Evolutionary conservation across 2,113 vertebrate species (phyloP), one percentile per base, ranked within the genome.

Genomic region (Danio rerio): DNA sequence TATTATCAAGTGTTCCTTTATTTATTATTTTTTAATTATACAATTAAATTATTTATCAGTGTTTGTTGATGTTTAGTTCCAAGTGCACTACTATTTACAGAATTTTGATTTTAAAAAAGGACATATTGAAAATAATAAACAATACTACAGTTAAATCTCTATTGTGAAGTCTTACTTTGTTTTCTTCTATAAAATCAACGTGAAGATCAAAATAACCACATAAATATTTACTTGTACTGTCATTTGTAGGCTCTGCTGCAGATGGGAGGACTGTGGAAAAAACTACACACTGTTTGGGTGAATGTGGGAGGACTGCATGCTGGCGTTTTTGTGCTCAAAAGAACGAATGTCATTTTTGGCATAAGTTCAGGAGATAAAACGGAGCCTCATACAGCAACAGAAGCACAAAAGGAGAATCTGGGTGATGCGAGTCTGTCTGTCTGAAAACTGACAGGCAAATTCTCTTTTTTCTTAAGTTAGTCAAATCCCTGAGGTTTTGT

Each of bases 301-400:
- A 99, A 99, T 1, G 95, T 99, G 0, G 98, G 98, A 0, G 98
- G 98, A 1, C 95, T 99, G 52, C 97, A 98, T 2, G 97, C 98
- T 6, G 97, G 96, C 0, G 97, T 99, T 16, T 99, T 96, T 43
- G 95, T 99, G 52, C 95, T 99, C 84, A 94, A 92, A 86, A 94
- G 98, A 79, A 97, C 96, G 15, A 49, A 20, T 4, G 82, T 79
- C 0, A n/a, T 85, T 83, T 94, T 92, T 87, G 92, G 92, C 40
- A 87, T 90, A 85, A 91, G 90, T 80, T 90, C 91, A 15, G 94
- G 95, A 77, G 91, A 90, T 2, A 84, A 91, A 8, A 85, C 89
- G 73, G 91, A 94, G 53, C 85, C 91, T 84, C 86, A 21, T 13
- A 82, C 70, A 75, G 53, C 12, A 0, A 66, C 9, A 53, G 84